Conservation (phyloP, 2,888 invertebrate genomes). For the Parelbella ahira region DNA sequence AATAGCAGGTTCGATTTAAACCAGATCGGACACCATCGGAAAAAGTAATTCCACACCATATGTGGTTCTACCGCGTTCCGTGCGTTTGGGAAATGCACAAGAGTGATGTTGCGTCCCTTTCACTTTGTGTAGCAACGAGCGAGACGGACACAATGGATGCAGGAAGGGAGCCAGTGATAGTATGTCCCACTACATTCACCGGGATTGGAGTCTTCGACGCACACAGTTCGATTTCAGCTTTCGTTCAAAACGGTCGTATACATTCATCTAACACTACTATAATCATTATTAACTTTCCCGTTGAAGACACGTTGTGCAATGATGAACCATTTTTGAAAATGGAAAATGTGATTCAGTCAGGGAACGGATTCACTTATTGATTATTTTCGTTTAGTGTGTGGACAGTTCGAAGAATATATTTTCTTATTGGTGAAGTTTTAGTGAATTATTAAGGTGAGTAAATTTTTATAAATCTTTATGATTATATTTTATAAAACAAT, state of each 20-base stretch:
- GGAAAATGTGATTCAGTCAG: constrained; percentile 76
- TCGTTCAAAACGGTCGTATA: constrained; percentile 10
- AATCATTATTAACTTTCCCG: no score
- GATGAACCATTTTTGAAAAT: constrained; percentile 72
- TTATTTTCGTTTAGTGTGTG: constrained; percentile 29
- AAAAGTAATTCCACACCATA: constrained; percentile 16
- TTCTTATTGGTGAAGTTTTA: constrained; percentile 33
- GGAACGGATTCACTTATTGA: constrained; percentile 40
- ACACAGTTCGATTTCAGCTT: constrained; percentile 13
- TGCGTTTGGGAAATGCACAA: constrained; percentile 17
- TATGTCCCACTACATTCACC: constrained; percentile 12
- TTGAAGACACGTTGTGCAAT: constrained; percentile 30
- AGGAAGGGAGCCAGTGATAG: constrained; percentile 21
- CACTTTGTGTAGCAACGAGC: neutral
- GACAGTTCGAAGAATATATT: constrained; percentile 30
- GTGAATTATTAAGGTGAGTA: constrained; percentile 16
- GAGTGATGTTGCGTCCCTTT: constrained; percentile 5
- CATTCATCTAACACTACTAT: no score
- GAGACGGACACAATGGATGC: neutral
- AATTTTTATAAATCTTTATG: constrained; percentile 1
- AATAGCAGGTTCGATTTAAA: constrained; percentile 3
- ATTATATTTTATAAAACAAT: neutral
- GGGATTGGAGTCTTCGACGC: neutral
- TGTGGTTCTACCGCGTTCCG: constrained; percentile 11
- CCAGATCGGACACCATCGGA: constrained; percentile 5